phyloP scores from a whole-genome alignment of 2,888 invertebrate species.

The Drosophila paramelanica region DNA sequence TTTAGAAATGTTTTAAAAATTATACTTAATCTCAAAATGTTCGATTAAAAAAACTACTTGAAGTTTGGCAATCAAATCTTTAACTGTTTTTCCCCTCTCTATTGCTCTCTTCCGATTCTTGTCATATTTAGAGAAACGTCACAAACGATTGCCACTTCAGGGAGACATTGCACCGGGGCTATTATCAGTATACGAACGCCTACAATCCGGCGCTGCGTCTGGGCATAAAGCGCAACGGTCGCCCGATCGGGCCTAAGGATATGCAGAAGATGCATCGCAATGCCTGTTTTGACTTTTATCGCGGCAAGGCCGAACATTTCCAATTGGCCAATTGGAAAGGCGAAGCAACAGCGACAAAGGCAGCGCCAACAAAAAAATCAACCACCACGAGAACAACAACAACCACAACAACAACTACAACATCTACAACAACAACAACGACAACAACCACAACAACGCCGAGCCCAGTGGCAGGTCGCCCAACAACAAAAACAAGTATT shows the following conservation, averaged over 20 bases:
- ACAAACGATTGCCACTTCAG: conserved; percentile 82
- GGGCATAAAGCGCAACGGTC: conserved; percentile 80
- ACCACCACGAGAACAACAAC: conserved; percentile 11
- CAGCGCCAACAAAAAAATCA: conserved; percentile 12
- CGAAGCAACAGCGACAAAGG: conserved; percentile 28
- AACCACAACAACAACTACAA: conserved; percentile 32
- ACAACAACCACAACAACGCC: conserved; percentile 49
- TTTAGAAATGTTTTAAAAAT: no score
- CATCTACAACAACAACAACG: conserved; percentile 46
- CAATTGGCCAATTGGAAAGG: conserved; percentile 30
- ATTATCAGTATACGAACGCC: conserved; percentile 77
- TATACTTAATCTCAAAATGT: no score
- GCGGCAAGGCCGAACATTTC: conserved; percentile 67
- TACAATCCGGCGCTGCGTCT: conserved; percentile 77
- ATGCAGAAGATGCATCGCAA: conserved; percentile 63
- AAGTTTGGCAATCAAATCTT: neutral
- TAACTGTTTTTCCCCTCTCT: neutral
- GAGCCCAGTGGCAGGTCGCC: conserved; percentile 52
- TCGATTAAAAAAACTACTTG: no score
- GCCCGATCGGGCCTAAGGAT: conserved; percentile 77
- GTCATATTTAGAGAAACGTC: conserved; percentile 72
- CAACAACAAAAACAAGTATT: conserved; percentile 65
- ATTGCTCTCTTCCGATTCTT: neutral
- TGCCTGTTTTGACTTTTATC: conserved; percentile 78
- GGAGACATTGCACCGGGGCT: conserved; percentile 79